Evolutionary conservation across 2,888 invertebrate genomes (phyloP).

Genomic region (Zaprionus lineosus): DNA sequence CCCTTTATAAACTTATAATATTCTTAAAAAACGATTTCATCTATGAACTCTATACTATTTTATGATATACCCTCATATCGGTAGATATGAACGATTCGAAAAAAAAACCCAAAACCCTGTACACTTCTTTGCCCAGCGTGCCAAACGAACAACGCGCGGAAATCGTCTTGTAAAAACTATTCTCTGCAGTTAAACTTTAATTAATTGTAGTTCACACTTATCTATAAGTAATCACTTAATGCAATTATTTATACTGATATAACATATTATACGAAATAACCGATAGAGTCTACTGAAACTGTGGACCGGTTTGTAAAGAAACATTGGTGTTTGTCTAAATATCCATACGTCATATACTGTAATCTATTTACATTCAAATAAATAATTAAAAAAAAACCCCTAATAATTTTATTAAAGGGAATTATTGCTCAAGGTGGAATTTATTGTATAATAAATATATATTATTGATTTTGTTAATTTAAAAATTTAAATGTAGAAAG

Average conservation of each 20-base stretch:
- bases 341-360: conserved; percentile 47
- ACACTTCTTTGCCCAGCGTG: conserved; percentile 59
- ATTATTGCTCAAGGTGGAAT: too few species aligned
- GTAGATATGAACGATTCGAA: conserved; percentile 44
- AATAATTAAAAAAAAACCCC: conserved; percentile 32
- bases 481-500: too few species aligned
- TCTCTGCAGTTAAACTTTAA: conserved; percentile 53
- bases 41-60: conserved; percentile 4
- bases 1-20: conserved; percentile 25
- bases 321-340: conserved; percentile 69
- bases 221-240: conserved; percentile 33
- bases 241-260: conserved; percentile 41
- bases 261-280: conserved; percentile 32
- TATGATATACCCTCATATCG: conserved; percentile 20
- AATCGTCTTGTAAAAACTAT: conserved; percentile 61
- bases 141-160: conserved; percentile 59
- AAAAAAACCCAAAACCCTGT: conserved; percentile 23
- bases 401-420: conserved; percentile 3
- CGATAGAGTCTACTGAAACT: conserved; percentile 26
- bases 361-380: conserved; percentile 46
- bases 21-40: conserved; percentile 4
- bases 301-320: conserved; percentile 45
- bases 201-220: conserved; percentile 48
- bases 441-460: conserved; percentile 16
- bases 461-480: too few species aligned